Conservation (phyloP, 2,113 vertebrate genomes). For the Macaca mulatta region DNA sequence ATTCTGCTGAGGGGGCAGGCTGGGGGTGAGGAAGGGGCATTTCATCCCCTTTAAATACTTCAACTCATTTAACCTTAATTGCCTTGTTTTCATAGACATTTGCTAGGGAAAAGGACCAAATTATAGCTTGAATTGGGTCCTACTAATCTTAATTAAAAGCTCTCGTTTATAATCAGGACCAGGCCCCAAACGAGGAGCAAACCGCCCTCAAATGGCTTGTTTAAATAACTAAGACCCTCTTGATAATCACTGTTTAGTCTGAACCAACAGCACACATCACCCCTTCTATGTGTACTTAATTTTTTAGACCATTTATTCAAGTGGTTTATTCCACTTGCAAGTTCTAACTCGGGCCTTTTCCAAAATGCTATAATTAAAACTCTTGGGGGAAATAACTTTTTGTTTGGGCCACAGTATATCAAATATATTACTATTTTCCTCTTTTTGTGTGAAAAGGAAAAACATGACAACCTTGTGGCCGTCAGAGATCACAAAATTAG, state of each 20-base stretch:
- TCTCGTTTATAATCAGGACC: constrained; percentile 84
- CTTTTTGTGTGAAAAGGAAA: constrained; percentile 46
- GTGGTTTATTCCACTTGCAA: constrained; percentile 74
- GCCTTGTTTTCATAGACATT: constrained; percentile 86
- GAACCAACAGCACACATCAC: constrained; percentile 26
- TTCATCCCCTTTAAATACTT: constrained; percentile 75
- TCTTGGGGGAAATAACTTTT: constrained; percentile 69
- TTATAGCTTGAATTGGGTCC: constrained; percentile 84
- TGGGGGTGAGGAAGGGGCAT: neutral
- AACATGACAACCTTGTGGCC: constrained; percentile 65
- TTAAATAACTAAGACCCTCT: constrained; percentile 77
- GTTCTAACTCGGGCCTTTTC: constrained; percentile 55
- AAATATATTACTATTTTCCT: constrained; percentile 69
- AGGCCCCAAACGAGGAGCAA: constrained; percentile 77
- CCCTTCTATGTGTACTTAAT: constrained; percentile 36
- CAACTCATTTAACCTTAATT: constrained; percentile 86
- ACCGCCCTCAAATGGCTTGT: constrained; percentile 78
- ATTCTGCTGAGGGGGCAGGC: neutral
- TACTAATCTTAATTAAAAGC: constrained; percentile 87
- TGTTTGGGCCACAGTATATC: constrained; percentile 74
- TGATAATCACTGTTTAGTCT: constrained; percentile 76
- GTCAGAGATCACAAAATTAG: constrained; percentile 66
- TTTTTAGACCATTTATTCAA: constrained; percentile 58
- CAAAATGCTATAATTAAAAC: constrained; percentile 60
- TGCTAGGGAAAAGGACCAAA: constrained; percentile 84